Evolutionary conservation across 2,113 vertebrate species (phyloP).

Genomic region (Dolichotis patagonum): DNA sequence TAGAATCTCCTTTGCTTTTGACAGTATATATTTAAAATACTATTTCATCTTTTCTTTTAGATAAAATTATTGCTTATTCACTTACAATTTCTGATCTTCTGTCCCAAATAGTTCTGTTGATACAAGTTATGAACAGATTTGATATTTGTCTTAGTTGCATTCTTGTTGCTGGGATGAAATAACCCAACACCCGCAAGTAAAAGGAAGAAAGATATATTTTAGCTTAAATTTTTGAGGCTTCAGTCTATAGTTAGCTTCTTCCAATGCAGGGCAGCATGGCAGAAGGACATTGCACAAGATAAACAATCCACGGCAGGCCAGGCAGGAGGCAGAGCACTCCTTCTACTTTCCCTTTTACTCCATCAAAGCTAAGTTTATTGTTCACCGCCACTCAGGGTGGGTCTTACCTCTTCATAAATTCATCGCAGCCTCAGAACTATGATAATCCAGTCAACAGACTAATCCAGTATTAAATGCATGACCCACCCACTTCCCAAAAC

Average conservation of each 20-base stretch:
- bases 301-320: background rate
- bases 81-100: background rate
- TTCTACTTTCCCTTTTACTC: background rate
- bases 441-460: background rate
- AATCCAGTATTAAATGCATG: background rate
- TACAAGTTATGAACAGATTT: background rate
- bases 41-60: background rate
- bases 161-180: background rate
- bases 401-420: background rate
- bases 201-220: background rate
- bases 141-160: background rate
- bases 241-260: background rate
- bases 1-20: background rate
- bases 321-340: background rate
- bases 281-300: background rate
- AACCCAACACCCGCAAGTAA: background rate
- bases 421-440: background rate
- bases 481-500: background rate
- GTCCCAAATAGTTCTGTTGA: slow-evolving; percentile 15
- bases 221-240: background rate
- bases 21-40: background rate
- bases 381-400: background rate
- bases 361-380: background rate
- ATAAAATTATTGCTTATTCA: background rate
- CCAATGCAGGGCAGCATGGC: background rate